A percentile compares a stretch with the other conserved stretches of the same genome.
Conservation (phyloP, 2,797 vertebrate species). For the Monodelphis domestica region DNA sequence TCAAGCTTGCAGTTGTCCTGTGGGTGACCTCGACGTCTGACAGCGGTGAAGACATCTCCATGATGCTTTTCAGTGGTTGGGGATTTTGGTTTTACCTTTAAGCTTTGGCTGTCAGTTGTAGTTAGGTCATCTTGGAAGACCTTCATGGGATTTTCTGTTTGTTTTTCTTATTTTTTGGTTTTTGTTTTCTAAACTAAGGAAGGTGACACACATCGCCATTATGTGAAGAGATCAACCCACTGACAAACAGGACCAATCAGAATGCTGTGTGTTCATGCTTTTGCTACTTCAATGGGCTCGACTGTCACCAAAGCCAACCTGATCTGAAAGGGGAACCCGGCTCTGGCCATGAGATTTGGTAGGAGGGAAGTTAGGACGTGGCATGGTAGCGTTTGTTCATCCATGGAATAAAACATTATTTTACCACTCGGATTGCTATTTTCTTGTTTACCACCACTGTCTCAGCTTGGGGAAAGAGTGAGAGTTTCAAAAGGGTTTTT, state of each 20-base stretch:
- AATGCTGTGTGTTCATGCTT: conserved; percentile 70
- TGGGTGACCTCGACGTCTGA: conserved; percentile 88
- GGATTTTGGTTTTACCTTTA: conserved; percentile 85
- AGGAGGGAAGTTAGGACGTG: conserved; percentile 85
- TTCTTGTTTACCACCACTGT: conserved; percentile 52
- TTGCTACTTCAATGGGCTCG: conserved; percentile 66
- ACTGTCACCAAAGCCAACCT: conserved; percentile 59
- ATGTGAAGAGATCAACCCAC: conserved; percentile 77
- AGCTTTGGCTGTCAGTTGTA: conserved; percentile 81
- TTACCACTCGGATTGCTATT: conserved; percentile 87
- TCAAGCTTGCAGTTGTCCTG: conserved; percentile 85
- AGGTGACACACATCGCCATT: conserved; percentile 63
- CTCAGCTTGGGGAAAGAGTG: rapidly evolving
- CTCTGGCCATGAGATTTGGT: conserved; percentile 84
- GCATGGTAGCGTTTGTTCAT: conserved; percentile 91
- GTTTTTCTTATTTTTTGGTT: neutral
- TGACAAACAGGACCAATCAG: conserved; percentile 71
- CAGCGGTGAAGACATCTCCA: conserved; percentile 88
- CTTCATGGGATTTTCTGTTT: conserved; percentile 61
- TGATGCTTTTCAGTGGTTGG: conserved; percentile 86
- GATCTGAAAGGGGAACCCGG: conserved; percentile 73
- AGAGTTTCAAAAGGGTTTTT: rapidly evolving
- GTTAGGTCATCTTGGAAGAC: conserved; percentile 67
- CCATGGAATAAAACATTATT: conserved; percentile 94
- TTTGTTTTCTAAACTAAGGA: conserved; percentile 61